phyloP scores from a whole-genome alignment of 2,888 invertebrate species.

The Cerastis rubricosa region DNA sequence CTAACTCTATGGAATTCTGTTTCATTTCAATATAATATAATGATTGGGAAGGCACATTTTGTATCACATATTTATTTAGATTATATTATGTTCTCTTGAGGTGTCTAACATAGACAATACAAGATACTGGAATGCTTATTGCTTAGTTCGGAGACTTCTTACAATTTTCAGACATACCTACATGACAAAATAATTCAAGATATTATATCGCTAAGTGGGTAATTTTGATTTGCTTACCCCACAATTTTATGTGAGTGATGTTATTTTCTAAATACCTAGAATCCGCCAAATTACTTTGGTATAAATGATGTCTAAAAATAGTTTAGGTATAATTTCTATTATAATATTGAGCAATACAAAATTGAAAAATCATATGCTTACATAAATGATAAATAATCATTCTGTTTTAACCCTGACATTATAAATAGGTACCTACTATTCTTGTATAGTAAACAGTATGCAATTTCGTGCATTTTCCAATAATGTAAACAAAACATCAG shows the following conservation, averaged over 20 bases:
- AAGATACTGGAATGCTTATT: constrained; percentile 54
- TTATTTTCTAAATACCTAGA: constrained; percentile 38
- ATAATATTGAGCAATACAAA: constrained; percentile 60
- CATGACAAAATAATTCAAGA: constrained; percentile 2
- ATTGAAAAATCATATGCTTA: constrained; percentile 26
- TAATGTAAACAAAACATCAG: constrained; percentile 24
- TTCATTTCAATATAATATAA: constrained; percentile 39
- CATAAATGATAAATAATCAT: constrained; percentile 15
- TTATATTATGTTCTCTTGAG: constrained; percentile 22
- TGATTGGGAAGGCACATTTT: constrained; percentile 62
- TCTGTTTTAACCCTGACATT: constrained; percentile 54
- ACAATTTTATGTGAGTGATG: constrained; percentile 26
- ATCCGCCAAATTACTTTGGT: constrained; percentile 61
- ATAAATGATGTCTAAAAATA: constrained; percentile 45
- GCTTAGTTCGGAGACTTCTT: constrained; percentile 33
- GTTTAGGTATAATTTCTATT: constrained; percentile 38
- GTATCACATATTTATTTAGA: constrained; percentile 66
- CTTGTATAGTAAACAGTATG: constrained; percentile 40
- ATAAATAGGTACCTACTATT: constrained; percentile 62
- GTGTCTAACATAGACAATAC: constrained; percentile 42
- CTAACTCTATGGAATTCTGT: constrained; percentile 45
- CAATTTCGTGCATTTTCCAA: constrained; percentile 4
- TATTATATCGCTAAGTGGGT: constrained; percentile 39
- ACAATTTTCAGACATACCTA: constrained; percentile 8
- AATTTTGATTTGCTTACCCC: constrained; percentile 29